phyloP scores from a whole-genome alignment of 1,140 invertebrate genomes.

The Zaprionus taronus region DNA sequence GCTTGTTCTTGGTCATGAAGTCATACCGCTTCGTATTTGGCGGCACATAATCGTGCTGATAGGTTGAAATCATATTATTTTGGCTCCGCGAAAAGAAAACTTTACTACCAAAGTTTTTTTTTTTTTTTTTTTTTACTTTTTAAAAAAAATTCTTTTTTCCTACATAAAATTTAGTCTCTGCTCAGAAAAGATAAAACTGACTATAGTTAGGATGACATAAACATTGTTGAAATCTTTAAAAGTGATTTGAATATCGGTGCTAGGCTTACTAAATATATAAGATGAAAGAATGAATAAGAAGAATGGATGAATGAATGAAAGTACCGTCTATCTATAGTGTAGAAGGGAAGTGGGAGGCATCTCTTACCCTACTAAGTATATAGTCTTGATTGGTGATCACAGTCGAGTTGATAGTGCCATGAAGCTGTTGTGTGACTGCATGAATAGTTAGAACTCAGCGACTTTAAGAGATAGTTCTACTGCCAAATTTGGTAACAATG shows the following conservation, averaged over 20 bases:
- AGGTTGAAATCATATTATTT: slow-evolving; percentile 76
- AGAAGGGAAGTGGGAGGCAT: too few species aligned
- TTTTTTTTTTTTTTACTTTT: slow-evolving; percentile 30
- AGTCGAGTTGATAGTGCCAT: too few species aligned
- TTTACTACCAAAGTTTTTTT: neutral
- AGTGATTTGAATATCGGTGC: neutral
- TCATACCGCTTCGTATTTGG: slow-evolving; percentile 74
- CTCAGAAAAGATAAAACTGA: slow-evolving; percentile 37
- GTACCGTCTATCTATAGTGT: too few species aligned
- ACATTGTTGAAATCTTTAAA: neutral
- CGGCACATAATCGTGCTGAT: slow-evolving; percentile 77
- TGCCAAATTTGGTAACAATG: neutral
- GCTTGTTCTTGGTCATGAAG: slow-evolving; percentile 53
- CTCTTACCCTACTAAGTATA: too few species aligned
- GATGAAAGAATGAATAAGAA: neutral
- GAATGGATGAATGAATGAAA: too few species aligned
- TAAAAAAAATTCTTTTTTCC: slow-evolving; percentile 59
- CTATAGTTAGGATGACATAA: neutral
- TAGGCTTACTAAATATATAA: neutral
- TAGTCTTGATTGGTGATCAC: too few species aligned
- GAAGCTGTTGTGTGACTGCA: too few species aligned
- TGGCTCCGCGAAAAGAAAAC: slow-evolving; percentile 13
- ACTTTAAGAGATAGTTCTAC: too few species aligned
- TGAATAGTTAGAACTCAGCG: too few species aligned
- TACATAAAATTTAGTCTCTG: slow-evolving; percentile 53